Conservation (phyloP, 2,113 vertebrate species). For the Pituophis catenifer region DNA sequence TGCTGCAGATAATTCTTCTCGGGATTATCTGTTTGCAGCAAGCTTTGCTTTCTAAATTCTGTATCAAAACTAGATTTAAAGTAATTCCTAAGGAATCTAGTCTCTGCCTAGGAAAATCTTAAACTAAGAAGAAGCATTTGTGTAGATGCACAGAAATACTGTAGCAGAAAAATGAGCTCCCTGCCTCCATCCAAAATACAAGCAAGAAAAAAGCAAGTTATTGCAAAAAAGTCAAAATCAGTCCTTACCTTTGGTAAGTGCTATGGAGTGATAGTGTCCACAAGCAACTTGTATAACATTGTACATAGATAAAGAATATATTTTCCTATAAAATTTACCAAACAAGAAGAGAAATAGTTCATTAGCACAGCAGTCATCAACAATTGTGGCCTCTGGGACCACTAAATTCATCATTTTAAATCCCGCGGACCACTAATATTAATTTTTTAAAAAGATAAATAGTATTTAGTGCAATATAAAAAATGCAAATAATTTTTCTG, state of each 20-base stretch:
- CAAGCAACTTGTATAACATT: constrained; percentile 85
- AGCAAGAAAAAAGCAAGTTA: neutral
- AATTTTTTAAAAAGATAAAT: too few relatives aligned
- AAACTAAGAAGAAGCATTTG: neutral
- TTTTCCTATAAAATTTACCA: constrained; percentile 51
- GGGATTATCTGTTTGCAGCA: neutral
- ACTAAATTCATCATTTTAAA: too few relatives aligned
- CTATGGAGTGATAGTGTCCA: constrained; percentile 84
- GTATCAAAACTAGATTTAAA: neutral
- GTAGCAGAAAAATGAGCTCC: neutral
- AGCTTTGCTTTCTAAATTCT: neutral
- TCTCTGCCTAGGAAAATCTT: neutral
- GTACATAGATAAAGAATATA: constrained; percentile 59
- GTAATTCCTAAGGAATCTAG: neutral
- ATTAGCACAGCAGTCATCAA: neutral
- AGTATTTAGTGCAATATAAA: too few relatives aligned
- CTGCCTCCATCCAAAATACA: neutral
- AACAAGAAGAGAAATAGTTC: neutral
- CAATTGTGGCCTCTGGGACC: too few relatives aligned
- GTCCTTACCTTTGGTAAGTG: constrained; percentile 80
- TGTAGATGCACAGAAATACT: neutral
- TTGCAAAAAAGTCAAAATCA: neutral
- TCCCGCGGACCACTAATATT: too few relatives aligned
- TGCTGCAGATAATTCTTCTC: neutral
- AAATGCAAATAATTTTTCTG: too few relatives aligned